These are phyloP conservation scores for Styela clava DNA, from an alignment of 23 tunicate genomes.

Conservation along the genomic window DNA sequence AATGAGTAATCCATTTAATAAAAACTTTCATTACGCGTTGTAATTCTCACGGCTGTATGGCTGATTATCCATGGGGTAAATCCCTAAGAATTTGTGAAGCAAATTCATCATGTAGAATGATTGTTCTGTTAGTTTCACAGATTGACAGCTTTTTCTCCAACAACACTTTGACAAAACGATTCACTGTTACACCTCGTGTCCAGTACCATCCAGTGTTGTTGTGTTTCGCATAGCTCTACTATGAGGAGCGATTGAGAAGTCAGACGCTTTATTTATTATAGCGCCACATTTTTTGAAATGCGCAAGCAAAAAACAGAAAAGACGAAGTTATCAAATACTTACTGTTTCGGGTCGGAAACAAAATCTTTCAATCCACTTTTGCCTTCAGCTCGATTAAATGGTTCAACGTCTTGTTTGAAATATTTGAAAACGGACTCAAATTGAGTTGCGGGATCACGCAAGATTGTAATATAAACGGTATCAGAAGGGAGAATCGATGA, in stretches of 20 bases:
- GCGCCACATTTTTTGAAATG: too few relatives aligned
- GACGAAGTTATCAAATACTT: neutral
- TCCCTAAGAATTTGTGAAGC: too few relatives aligned
- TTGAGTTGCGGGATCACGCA: conserved; percentile 28
- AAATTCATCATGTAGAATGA: too few relatives aligned
- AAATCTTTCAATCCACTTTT: neutral
- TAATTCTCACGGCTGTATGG: too few relatives aligned
- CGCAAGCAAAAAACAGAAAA: neutral
- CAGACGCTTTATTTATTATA: too few relatives aligned
- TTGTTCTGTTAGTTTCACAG: too few relatives aligned
- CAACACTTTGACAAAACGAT: neutral
- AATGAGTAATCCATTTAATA: too few relatives aligned
- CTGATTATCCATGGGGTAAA: too few relatives aligned
- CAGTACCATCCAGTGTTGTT: neutral
- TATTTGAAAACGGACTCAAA: conserved; percentile 17
- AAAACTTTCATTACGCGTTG: too few relatives aligned
- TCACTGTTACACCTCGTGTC: neutral
- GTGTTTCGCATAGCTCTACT: neutral
- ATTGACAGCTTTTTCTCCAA: neutral
- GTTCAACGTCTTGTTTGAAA: neutral
- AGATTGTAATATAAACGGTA: neutral
- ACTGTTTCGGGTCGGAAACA: conserved; percentile 4
- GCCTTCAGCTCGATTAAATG: neutral
- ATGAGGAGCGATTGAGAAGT: neutral
- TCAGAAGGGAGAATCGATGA: neutral